Base-by-base conservation (phyloP, 2,113 vertebrate species). In the Campylorhamphus procurvoides region DNA sequence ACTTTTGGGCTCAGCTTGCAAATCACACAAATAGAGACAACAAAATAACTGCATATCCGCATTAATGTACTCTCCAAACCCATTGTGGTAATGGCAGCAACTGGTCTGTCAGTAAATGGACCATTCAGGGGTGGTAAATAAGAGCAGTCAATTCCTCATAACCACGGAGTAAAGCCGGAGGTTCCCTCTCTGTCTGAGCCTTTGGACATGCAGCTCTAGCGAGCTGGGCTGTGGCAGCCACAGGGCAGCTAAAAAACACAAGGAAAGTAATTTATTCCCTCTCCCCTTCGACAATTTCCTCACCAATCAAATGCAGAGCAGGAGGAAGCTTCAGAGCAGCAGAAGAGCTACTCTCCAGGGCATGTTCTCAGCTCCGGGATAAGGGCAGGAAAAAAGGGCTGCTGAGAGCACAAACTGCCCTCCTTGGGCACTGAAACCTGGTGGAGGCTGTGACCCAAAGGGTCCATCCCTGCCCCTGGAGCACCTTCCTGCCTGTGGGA, bases 31-130 rank as follows among this genome's bases (percentile, higher is more conserved):
- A 13, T n/a, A 53, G 28, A 79, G 66, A 63, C 27, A 58, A 67
- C 52, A 71, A 75, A 91, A 89, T 13, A 58, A 63, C 42, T 0
- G 1, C 17, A 23, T 28, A 33, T 18, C 47, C 79, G 85, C 78
- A 92, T 52, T 18, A 63, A 85, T 50, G 78, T 62, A 44, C 75
- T 82, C 67, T 82, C 74, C 71, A 93, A 63, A 64, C 18, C 58
- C 33, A 14, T 1, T 24, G 58, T 44, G 62, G 20, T 35, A 62
- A 78, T 10, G 4, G 73, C 59, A 92, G 56, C 47, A 79, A n/a
- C 35, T 46, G 69, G 66, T 50, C 71, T 85, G 42, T 24, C 33
- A 64, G 74, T 7, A 71, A 93, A 82, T 11, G 47, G 74, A 47
- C 35, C 52, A 75, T 63, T 75, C 42, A 33, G 9, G 71, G 62